These are phyloP conservation scores for Selene dorsalis DNA, from an alignment of 2,797 vertebrate species.

Conservation along the genomic window DNA sequence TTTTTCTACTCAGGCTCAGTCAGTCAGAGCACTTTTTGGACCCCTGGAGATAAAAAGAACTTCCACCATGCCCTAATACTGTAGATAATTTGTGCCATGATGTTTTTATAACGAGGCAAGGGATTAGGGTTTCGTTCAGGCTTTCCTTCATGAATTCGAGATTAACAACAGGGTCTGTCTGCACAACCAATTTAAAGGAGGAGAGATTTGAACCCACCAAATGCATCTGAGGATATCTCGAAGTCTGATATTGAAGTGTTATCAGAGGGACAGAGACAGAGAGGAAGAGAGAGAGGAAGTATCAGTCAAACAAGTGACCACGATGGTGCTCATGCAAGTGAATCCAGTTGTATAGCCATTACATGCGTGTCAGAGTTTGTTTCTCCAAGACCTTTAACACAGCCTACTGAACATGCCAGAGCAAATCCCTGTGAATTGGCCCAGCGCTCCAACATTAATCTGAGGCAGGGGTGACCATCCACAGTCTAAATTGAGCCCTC, in stretches of 20 bases:
- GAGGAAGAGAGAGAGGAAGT: slow-evolving; percentile 20
- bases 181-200: slow-evolving; percentile 59
- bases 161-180: slow-evolving; percentile 64
- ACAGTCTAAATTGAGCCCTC: slow-evolving; percentile 86
- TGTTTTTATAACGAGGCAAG: slow-evolving; percentile 79
- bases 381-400: slow-evolving; percentile 82
- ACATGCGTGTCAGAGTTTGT: slow-evolving; percentile 81
- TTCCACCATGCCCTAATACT: slow-evolving; percentile 65
- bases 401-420: slow-evolving; percentile 80
- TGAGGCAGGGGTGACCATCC: slow-evolving; percentile 78
- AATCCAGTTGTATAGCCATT: slow-evolving; percentile 81
- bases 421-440: slow-evolving; percentile 82
- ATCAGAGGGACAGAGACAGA: slow-evolving; percentile 48
- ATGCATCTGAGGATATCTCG: slow-evolving; percentile 52
- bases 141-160: slow-evolving; percentile 71
- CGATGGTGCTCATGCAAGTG: slow-evolving; percentile 74
- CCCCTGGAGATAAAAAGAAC: slow-evolving; percentile 69
- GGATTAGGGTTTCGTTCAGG: slow-evolving; percentile 67
- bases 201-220: slow-evolving; percentile 49
- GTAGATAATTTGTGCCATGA: slow-evolving; percentile 76
- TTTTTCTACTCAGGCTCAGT: slow-evolving; percentile 68
- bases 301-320: slow-evolving; percentile 67
- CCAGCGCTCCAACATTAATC: slow-evolving; percentile 79
- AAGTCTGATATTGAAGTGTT: slow-evolving; percentile 50
- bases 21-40: slow-evolving; percentile 70